Percentiles rank a stretch among this genome's conserved stretches.
These are phyloP conservation scores for Panthera uncia DNA, from an alignment of 2,113 vertebrate species.

Conservation along the genomic window DNA sequence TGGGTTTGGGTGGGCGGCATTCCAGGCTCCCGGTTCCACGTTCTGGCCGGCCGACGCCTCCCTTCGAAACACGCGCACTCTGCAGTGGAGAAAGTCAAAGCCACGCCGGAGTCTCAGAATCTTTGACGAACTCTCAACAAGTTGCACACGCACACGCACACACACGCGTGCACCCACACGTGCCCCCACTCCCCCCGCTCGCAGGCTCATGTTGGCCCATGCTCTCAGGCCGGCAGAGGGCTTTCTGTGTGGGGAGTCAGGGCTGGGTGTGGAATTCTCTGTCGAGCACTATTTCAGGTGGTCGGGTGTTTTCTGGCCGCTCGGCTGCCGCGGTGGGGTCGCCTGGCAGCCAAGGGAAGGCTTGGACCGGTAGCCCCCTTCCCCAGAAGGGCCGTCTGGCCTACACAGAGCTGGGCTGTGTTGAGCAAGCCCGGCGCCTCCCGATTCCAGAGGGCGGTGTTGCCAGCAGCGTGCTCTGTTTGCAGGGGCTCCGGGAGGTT, in stretches of 20 bases:
- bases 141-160: not conserved
- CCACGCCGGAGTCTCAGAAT: rapidly evolving
- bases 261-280: not conserved
- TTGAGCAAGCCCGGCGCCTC: not conserved
- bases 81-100: not conserved
- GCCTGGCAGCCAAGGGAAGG: not conserved
- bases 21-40: rapidly evolving
- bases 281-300: rapidly evolving
- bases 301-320: rapidly evolving
- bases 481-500: not conserved
- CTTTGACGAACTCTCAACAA: not conserved
- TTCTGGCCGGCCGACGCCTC: rapidly evolving
- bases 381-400: rapidly evolving
- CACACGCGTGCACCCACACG: rapidly evolving
- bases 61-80: rapidly evolving
- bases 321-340: no score
- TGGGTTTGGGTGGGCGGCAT: rapidly evolving
- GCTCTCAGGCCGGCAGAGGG: not conserved
- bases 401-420: rapidly evolving
- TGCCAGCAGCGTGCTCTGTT: not conserved
- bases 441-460: not conserved
- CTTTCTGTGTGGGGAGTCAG: not conserved
- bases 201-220: rapidly evolving
- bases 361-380: rapidly evolving
- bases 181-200: rapidly evolving